A percentile compares a stretch with the other conserved stretches of the same genome.
phyloP scores from a whole-genome alignment of 2,888 invertebrate species.

The Busseola fusca region DNA sequence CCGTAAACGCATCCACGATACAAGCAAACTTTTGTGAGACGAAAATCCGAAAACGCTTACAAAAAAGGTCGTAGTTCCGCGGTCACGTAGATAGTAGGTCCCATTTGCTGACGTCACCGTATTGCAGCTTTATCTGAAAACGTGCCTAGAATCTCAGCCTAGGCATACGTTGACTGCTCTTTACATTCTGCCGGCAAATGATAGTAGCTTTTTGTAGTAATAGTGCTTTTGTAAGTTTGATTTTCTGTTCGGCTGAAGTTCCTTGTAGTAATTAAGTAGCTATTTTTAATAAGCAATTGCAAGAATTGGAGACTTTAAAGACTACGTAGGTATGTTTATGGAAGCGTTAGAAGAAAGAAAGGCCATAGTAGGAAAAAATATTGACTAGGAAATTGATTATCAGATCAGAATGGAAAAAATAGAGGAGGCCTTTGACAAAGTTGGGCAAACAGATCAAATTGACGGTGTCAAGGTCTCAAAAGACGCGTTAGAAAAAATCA shows the following conservation, averaged over 20 bases:
- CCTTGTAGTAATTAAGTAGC: background rate
- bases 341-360: background rate
- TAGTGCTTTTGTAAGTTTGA: conserved; percentile 7
- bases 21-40: conserved; percentile 13
- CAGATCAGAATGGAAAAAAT: background rate
- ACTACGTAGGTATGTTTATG: no score
- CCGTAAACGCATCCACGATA: conserved; percentile 15
- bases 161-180: conserved; percentile 36
- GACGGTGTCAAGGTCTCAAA: background rate
- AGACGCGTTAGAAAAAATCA: background rate
- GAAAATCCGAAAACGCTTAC: conserved; percentile 34
- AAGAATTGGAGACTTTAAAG: background rate
- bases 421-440: background rate
- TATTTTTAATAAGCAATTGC: background rate
- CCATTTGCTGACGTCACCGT: conserved; percentile 55
- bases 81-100: conserved; percentile 48
- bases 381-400: background rate
- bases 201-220: conserved; percentile 33
- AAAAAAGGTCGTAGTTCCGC: conserved; percentile 38
- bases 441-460: background rate
- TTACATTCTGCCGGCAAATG: conserved; percentile 39
- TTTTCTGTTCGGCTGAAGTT: conserved; percentile 11
- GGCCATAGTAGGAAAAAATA: background rate
- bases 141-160: conserved; percentile 52
- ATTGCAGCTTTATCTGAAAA: conserved; percentile 54